Percentiles rank a stretch among this genome's conserved stretches.
Conservation (phyloP, 1,140 invertebrate genomes). For the Maconellicoccus hirsutus region DNA sequence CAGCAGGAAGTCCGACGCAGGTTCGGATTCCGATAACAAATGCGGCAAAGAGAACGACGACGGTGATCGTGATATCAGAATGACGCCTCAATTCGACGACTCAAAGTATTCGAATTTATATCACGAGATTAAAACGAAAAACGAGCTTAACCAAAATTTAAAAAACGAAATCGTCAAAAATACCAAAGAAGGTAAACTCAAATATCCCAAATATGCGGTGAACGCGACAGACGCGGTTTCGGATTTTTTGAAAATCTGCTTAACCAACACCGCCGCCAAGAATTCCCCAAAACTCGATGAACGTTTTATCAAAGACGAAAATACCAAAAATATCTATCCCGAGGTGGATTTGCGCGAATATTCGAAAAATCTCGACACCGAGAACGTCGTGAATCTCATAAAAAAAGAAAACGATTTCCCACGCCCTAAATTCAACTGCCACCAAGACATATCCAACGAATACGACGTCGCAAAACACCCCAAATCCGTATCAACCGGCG, state of each 20-base stretch:
- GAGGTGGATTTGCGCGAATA: not conserved
- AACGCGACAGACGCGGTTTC: not conserved
- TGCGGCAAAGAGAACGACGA: not conserved
- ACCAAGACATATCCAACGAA: not conserved
- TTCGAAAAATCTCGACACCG: not conserved
- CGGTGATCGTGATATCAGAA: not conserved
- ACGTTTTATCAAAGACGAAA: too few species aligned
- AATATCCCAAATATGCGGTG: not conserved
- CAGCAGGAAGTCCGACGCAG: not conserved
- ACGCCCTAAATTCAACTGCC: not conserved
- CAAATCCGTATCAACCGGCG: not conserved
- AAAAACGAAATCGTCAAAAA: not conserved
- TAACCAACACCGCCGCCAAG: not conserved
- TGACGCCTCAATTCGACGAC: not conserved
- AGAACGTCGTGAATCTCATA: too few species aligned
- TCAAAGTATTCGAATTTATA: not conserved
- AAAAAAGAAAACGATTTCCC: not conserved
- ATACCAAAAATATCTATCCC: not conserved
- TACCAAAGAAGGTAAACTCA: not conserved
- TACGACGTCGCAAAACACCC: not conserved
- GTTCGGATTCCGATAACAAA: not conserved
- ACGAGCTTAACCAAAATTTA: conserved; percentile 16
- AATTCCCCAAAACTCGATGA: not conserved
- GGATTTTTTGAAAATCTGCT: conserved; percentile 6
- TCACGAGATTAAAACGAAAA: not conserved